A percentile compares a stretch with the other conserved stretches of the same genome.
Conservation (phyloP, 1,140 invertebrate species). For the Gryon sp. region DNA sequence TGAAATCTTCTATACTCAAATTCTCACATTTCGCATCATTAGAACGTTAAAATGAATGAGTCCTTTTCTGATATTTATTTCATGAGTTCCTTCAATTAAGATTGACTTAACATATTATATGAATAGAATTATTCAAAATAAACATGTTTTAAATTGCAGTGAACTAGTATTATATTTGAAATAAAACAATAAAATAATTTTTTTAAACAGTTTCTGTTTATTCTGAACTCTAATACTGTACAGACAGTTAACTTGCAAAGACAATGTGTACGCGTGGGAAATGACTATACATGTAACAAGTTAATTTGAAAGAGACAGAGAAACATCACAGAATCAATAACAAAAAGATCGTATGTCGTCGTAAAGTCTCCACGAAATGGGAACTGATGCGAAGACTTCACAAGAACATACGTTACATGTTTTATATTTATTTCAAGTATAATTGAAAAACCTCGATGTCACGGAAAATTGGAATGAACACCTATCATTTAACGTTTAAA, state of each 20-base stretch:
- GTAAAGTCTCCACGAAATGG: constrained; percentile 65
- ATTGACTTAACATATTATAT: too few relatives aligned
- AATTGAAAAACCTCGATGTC: constrained; percentile 73
- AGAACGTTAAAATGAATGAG: neutral
- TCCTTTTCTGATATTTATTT: too few relatives aligned
- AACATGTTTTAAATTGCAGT: neutral
- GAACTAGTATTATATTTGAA: constrained; percentile 1
- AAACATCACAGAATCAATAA: constrained; percentile 38
- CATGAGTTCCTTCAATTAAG: too few relatives aligned
- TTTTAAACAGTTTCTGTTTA: constrained; percentile 64
- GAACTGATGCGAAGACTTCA: constrained; percentile 68
- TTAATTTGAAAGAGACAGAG: constrained; percentile 49
- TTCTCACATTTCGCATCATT: neutral
- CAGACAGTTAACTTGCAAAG: constrained; percentile 70
- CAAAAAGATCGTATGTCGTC: constrained; percentile 67
- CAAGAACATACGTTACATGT: constrained; percentile 67
- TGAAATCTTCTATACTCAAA: neutral
- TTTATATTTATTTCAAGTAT: constrained; percentile 7
- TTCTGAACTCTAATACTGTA: constrained; percentile 76
- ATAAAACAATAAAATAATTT: constrained; percentile 11
- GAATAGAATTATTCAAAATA: neutral
- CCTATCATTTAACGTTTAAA: constrained; percentile 68
- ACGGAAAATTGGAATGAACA: constrained; percentile 76
- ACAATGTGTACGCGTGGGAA: constrained; percentile 62
- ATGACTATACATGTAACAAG: constrained; percentile 63